A percentile compares a stretch with the other conserved stretches of the same genome.
Evolutionary conservation across 2,888 invertebrate species (phyloP).

Genomic region (Cosmia pyralina): DNA sequence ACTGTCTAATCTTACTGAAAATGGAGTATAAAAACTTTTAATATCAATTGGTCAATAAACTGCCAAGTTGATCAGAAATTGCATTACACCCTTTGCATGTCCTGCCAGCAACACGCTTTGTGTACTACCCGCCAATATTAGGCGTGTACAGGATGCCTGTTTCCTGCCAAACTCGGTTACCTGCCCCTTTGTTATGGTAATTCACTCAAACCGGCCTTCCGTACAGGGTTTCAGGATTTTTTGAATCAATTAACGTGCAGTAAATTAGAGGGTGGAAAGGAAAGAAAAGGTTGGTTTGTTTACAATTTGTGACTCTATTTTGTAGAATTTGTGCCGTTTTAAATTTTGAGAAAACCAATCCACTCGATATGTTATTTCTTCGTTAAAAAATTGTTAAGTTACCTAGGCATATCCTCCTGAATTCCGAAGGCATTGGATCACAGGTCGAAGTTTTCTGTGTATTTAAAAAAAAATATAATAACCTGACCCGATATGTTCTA

Average conservation of each 20-base stretch:
- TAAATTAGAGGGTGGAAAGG: not conserved
- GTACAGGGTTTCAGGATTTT: not conserved
- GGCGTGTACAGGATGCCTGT: conserved; percentile 23
- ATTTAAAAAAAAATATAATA: not conserved
- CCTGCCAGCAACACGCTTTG: conserved; percentile 18
- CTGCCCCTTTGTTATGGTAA: conserved; percentile 50
- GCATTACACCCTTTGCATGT: not conserved
- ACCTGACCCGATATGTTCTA: not conserved
- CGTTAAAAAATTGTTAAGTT: not conserved
- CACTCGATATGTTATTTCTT: not conserved
- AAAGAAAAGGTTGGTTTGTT: not conserved
- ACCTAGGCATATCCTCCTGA: not conserved
- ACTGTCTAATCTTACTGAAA: too few relatives aligned
- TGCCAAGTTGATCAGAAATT: not conserved
- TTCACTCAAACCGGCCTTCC: conserved; percentile 10
- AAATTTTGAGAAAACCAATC: not conserved
- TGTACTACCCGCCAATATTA: conserved; percentile 15
- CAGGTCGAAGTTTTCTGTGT: not conserved
- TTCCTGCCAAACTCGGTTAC: conserved; percentile 34
- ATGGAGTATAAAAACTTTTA: too few relatives aligned
- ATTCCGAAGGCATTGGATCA: not conserved
- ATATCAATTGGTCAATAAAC: not conserved
- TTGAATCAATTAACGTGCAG: not conserved
- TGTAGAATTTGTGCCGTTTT: not conserved
- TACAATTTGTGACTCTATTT: not conserved